Conservation (phyloP, 2,888 invertebrate species). For the Nysson spinosus region DNA sequence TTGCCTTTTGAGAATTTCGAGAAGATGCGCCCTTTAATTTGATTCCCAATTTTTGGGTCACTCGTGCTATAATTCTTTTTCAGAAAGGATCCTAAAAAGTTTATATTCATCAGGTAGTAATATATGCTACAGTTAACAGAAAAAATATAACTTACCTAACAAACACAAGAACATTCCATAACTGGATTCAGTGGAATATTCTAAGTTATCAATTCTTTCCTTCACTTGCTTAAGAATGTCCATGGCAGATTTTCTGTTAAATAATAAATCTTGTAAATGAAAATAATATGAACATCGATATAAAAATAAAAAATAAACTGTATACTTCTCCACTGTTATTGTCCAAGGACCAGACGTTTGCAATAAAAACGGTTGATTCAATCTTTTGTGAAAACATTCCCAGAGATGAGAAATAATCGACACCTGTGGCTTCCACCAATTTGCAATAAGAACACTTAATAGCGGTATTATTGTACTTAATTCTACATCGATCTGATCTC, state of each 20-base stretch:
- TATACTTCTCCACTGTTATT: slow-evolving; percentile 75
- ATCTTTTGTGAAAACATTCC: slow-evolving; percentile 81
- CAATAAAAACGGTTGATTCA: slow-evolving; percentile 79
- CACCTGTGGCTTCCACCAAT: slow-evolving; percentile 79
- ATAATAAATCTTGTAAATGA: slow-evolving; percentile 26
- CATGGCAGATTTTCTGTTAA: slow-evolving; percentile 62
- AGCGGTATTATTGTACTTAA: slow-evolving; percentile 77
- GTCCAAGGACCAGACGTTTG: slow-evolving; percentile 76
- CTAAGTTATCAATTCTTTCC: slow-evolving; percentile 68
- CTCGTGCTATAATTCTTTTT: slow-evolving; percentile 63
- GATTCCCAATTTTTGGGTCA: slow-evolving; percentile 76
- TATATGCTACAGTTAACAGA: no score
- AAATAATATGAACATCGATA: not conserved
- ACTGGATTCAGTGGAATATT: slow-evolving; percentile 75
- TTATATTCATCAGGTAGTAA: no score
- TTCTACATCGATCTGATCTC: slow-evolving; percentile 78
- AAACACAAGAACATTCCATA: slow-evolving; percentile 78
- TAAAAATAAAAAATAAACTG: slow-evolving; percentile 54
- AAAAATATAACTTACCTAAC: slow-evolving; percentile 74
- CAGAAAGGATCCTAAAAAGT: slow-evolving; percentile 71
- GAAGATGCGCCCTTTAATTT: slow-evolving; percentile 80
- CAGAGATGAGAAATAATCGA: slow-evolving; percentile 79
- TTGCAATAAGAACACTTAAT: slow-evolving; percentile 75
- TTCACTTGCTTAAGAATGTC: slow-evolving; percentile 75
- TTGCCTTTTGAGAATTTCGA: slow-evolving; percentile 81